These are phyloP conservation scores for Augochlorella aurata DNA, from an alignment of 2,888 invertebrate genomes.

Conservation along the genomic window DNA sequence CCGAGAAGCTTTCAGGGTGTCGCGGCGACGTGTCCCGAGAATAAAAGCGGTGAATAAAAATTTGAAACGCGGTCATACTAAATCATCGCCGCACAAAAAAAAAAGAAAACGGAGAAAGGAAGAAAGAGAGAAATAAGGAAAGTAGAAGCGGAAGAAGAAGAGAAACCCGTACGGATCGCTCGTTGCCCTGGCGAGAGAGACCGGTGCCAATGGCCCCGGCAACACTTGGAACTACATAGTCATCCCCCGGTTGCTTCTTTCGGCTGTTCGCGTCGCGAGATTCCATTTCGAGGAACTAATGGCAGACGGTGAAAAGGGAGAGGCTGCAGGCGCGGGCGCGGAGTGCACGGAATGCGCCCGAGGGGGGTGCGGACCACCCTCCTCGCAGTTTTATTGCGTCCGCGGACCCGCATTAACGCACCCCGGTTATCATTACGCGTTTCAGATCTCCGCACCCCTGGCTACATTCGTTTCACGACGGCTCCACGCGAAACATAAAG, in stretches of 20 bases:
- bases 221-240: slow-evolving; percentile 45
- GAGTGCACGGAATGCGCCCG: background rate
- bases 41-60: slow-evolving; percentile 2
- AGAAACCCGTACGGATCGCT: background rate
- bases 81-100: background rate
- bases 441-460: slow-evolving; percentile 34
- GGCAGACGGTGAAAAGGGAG: slow-evolving; percentile 36
- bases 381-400: slow-evolving; percentile 63
- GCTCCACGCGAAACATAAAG: slow-evolving; percentile 34
- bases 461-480: slow-evolving; percentile 22
- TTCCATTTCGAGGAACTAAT: slow-evolving; percentile 56
- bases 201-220: slow-evolving; percentile 30
- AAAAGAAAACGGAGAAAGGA: background rate
- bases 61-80: background rate
- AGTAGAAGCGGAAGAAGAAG: no score
- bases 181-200: background rate
- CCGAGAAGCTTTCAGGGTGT: background rate
- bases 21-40: background rate
- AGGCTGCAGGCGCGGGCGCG: background rate
- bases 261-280: slow-evolving; percentile 22
- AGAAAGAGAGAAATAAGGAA: background rate
- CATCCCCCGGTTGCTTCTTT: slow-evolving; percentile 27
- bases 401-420: slow-evolving; percentile 62
- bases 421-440: slow-evolving; percentile 61
- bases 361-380: slow-evolving; percentile 39